A percentile compares a stretch with the other conserved stretches of the same genome.
These are phyloP conservation scores for Anagrus nilaparvatae DNA, from an alignment of 1,140 invertebrate genomes.

Conservation along the genomic window DNA sequence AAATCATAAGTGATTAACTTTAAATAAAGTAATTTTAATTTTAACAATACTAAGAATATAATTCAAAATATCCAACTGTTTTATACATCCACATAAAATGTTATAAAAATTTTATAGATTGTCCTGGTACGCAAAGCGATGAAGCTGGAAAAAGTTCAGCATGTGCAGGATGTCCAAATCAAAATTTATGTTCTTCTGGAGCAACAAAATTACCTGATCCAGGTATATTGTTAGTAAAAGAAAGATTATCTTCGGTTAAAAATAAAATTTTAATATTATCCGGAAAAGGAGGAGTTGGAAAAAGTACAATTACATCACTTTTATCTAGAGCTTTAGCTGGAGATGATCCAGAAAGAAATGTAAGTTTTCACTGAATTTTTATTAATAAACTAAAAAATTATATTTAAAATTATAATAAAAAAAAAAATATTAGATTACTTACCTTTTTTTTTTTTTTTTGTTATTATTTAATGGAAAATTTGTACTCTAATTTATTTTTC, in stretches of 20 bases:
- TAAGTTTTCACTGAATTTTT: too few relatives aligned
- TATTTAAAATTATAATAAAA: background rate
- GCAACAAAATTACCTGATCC: constrained; percentile 61
- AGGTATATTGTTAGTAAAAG: constrained; percentile 65
- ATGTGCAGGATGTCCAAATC: constrained; percentile 96
- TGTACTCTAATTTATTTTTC: background rate
- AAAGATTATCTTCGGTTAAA: constrained; percentile 67
- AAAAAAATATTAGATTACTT: background rate
- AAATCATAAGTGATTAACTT: too few relatives aligned
- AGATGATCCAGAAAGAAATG: constrained; percentile 56
- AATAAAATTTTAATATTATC: constrained; percentile 88
- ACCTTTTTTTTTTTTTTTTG: too few relatives aligned
- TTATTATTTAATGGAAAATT: background rate
- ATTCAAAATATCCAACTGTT: too few relatives aligned
- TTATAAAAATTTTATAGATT: constrained; percentile 52
- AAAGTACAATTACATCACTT: constrained; percentile 85
- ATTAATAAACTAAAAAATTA: constrained; percentile 7
- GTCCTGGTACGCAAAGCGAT: constrained; percentile 86
- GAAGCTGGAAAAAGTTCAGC: constrained; percentile 84
- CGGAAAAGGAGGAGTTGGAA: constrained; percentile 97
- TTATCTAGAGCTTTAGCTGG: constrained; percentile 73
- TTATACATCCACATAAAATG: constrained; percentile 50
- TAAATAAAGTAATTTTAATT: too few relatives aligned
- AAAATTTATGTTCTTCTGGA: constrained; percentile 81
- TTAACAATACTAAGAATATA: too few relatives aligned